Evolutionary conservation across 2,797 vertebrate species (phyloP), one percentile per base, ranked within the genome.

Genomic region (Lindbergichthys nudifrons): DNA sequence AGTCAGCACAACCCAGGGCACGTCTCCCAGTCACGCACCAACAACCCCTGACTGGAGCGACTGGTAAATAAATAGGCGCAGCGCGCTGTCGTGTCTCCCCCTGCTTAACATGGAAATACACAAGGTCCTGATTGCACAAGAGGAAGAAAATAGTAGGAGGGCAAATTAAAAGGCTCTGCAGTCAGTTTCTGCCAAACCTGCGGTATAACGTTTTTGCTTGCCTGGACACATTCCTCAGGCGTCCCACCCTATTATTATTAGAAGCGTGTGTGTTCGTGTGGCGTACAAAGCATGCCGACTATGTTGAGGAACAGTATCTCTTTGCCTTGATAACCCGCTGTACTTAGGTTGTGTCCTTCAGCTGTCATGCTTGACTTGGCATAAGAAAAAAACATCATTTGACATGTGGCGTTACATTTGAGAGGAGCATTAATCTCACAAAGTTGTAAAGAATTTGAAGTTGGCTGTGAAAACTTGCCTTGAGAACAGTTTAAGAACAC

Each of bases 171-270:
- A 85, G 86, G 82, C 78, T 88, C 77, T 65, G 81, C 79, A 88
- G 85, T 77, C 19, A 51, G 70, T 81, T 87, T 77, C 76, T 84
- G 87, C 89, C 89, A 91, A 90, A 90, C 74, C 82, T 48, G 67
- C 52, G 56, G 85, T 45, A 76, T 75, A 83, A 66, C 73, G 68
- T 90, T 92, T 94, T 86, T 91, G 92, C 93, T 90, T 93, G 92
- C 91, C 82, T 91, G 78, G 85, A 93, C 92, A 92, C 88, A 94
- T 94, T 95, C 91, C 87, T 89, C 73, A 65, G 70, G 70, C 87
- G 80, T 88, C 85, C 88, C 87, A 93, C 88, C 87, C 89, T 91
- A 84, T 90, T 90, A 94, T 94, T 94, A 94, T 92, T 93, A 92
- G 80, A 86, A 86, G 76, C 23, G 79, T 63, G 77, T 64, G 48